Evolutionary conservation across 2,113 vertebrate genomes (phyloP).

Genomic region (Hyperopisus bebe): DNA sequence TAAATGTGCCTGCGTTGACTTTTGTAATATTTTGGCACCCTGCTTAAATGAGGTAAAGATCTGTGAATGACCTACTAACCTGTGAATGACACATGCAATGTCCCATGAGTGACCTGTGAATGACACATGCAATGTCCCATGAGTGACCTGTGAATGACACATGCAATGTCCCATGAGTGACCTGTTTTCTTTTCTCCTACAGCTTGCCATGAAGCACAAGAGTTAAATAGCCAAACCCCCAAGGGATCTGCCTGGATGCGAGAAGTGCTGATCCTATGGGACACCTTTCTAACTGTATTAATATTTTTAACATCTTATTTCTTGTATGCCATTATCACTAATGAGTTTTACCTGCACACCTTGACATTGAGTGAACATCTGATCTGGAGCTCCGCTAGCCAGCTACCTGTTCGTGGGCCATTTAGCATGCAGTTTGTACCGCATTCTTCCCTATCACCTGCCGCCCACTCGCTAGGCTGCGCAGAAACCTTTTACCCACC

Average conservation of each 20-base stretch:
- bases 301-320: constrained; percentile 21
- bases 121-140: constrained; percentile 2
- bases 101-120: not conserved
- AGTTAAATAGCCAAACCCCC: constrained; percentile 70
- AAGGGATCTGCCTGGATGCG: constrained; percentile 44
- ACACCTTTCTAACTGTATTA: constrained; percentile 44
- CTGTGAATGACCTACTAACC: not conserved
- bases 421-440: not conserved
- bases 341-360: constrained; percentile 45
- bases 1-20: not conserved
- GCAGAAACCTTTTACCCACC: not conserved
- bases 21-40: not conserved
- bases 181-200: constrained; percentile 45
- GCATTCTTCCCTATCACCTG: not conserved
- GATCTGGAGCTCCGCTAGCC: not conserved
- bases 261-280: constrained; percentile 35
- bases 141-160: not conserved
- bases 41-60: not conserved
- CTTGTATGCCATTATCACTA: constrained; percentile 19
- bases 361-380: constrained; percentile 26
- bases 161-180: constrained; percentile 2
- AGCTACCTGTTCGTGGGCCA: not conserved
- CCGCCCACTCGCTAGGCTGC: not conserved
- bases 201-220: constrained; percentile 99
- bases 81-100: not conserved